These are phyloP conservation scores for Cryptotermes secundus DNA, from an alignment of 1,140 invertebrate genomes.

Conservation along the genomic window DNA sequence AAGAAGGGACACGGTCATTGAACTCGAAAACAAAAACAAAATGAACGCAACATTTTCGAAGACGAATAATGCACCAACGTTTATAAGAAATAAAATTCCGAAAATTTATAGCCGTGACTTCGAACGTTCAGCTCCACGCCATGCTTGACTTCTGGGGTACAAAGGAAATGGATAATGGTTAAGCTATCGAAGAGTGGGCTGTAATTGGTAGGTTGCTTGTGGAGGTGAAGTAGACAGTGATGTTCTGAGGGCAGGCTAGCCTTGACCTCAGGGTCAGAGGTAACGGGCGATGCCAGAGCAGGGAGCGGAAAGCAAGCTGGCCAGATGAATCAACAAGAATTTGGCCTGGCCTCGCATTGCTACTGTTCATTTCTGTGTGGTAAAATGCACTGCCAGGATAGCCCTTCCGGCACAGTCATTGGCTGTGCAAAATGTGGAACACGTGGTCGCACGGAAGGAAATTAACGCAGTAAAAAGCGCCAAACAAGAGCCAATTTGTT, in stretches of 20 bases:
- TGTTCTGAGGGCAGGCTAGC: background rate
- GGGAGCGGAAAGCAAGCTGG: background rate
- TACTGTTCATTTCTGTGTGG: no score
- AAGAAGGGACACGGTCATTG: background rate
- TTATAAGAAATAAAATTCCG: background rate
- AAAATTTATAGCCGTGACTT: slow-evolving; percentile 1
- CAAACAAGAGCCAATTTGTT: no score
- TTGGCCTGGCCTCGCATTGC: no score
- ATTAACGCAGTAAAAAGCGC: no score
- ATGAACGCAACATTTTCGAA: background rate
- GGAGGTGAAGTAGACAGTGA: background rate
- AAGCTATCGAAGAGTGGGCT: background rate
- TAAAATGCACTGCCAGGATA: no score
- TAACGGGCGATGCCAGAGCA: background rate
- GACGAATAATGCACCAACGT: background rate
- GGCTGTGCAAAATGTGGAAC: no score
- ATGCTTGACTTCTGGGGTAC: background rate
- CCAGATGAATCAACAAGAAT: background rate
- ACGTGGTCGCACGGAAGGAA: no score
- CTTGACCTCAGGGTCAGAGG: background rate
- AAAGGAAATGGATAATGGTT: background rate
- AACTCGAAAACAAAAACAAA: background rate
- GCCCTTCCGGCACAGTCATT: no score
- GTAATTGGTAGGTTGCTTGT: slow-evolving; percentile 5
- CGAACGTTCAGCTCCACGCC: background rate